phyloP scores from a whole-genome alignment of 1,140 invertebrate genomes.

The Apis dorsata region DNA sequence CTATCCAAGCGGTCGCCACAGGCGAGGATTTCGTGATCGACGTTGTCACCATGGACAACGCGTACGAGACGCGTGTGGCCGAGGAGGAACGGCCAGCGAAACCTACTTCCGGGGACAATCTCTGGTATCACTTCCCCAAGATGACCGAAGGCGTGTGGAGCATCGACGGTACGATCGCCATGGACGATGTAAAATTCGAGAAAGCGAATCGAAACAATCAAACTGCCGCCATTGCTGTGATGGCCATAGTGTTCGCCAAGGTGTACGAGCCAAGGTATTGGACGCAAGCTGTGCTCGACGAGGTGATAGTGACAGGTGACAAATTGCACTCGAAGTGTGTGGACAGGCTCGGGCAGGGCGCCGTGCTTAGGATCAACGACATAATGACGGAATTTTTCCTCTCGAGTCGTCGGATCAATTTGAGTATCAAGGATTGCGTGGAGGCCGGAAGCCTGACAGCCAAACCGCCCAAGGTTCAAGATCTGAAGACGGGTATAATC shows the following conservation, averaged over 20 bases:
- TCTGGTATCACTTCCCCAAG: conserved; percentile 71
- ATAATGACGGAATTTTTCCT: conserved; percentile 74
- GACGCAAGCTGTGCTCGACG: conserved; percentile 66
- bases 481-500: conserved; percentile 61
- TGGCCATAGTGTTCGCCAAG: conserved; percentile 73
- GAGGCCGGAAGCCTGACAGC: conserved; percentile 66
- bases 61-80: conserved; percentile 58
- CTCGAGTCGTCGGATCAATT: conserved; percentile 68
- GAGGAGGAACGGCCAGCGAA: conserved; percentile 50
- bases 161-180: conserved; percentile 58
- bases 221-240: conserved; percentile 67
- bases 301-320: conserved; percentile 70
- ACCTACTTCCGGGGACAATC: conserved; percentile 59
- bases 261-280: conserved; percentile 70
- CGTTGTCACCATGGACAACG: conserved; percentile 64
- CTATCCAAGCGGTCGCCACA: neutral
- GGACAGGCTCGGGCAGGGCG: conserved; percentile 49
- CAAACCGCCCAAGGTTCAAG: conserved; percentile 58
- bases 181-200: conserved; percentile 59
- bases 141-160: conserved; percentile 67
- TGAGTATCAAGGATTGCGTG: conserved; percentile 73
- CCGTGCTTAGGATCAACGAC: conserved; percentile 59
- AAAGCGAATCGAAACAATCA: conserved; percentile 63
- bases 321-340: conserved; percentile 71
- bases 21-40: conserved; percentile 66